These are phyloP conservation scores for Leptarthrus brevirostris DNA, from an alignment of 2,888 invertebrate species.

Conservation along the genomic window DNA sequence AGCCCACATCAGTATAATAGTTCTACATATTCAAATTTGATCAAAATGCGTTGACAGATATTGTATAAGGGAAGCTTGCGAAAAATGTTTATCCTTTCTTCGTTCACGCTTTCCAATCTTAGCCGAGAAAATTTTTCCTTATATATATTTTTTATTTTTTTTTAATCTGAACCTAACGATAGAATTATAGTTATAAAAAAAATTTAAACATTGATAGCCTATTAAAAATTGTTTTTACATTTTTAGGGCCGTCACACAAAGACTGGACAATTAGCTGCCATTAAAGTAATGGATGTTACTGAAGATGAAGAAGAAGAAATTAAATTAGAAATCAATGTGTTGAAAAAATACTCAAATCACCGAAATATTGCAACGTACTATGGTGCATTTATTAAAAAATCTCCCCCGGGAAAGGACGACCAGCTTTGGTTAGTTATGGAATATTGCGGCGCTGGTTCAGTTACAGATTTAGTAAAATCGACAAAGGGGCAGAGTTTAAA, in stretches of 20 bases:
- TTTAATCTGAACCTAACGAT: no score
- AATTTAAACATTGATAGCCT: no score
- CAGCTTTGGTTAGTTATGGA: constrained; percentile 99
- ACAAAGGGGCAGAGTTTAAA: constrained; percentile 98
- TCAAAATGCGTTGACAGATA: no score
- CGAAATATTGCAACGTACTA: constrained; percentile 99
- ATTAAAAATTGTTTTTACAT: no score
- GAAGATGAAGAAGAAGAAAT: constrained; percentile 99
- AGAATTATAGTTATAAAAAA: no score
- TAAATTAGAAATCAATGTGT: constrained; percentile 98
- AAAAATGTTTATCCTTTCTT: no score
- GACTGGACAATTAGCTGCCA: constrained; percentile 99
- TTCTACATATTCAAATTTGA: no score
- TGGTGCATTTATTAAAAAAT: constrained; percentile 99
- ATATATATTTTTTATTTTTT: no score
- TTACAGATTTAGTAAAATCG: constrained; percentile 99
- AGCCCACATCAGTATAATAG: no score
- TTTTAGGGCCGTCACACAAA: constrained; percentile 99
- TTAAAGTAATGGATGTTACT: constrained; percentile 99
- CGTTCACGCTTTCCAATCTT: no score
- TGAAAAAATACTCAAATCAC: constrained; percentile 99
- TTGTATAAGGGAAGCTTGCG: no score
- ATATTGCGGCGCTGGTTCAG: constrained; percentile 99
- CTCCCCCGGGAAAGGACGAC: constrained; percentile 98
- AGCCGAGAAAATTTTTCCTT: no score